Evolutionary conservation across 2,113 vertebrate genomes (phyloP).

Genomic region (Trematocara nigrifrons): DNA sequence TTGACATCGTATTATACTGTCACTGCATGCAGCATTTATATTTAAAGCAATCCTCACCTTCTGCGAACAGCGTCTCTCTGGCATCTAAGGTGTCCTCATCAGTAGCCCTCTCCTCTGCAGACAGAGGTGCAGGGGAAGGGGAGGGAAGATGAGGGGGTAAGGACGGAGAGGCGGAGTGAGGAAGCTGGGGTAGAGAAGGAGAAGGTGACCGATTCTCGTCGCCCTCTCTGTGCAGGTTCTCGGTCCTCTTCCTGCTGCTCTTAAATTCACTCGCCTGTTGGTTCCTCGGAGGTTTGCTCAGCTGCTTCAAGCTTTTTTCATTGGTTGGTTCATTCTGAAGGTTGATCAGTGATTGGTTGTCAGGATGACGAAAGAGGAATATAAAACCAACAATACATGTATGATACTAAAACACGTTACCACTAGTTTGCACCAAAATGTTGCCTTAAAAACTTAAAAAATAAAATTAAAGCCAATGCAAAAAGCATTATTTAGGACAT

Average conservation of each 20-base stretch:
- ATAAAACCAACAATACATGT: neutral
- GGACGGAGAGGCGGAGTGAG: slow-evolving; percentile 11
- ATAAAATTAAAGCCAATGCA: rapidly evolving
- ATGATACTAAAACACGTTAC: neutral
- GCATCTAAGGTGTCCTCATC: slow-evolving; percentile 72
- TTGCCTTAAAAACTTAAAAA: rapidly evolving
- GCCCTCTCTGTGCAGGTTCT: slow-evolving; percentile 35
- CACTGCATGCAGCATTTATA: neutral
- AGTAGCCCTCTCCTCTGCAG: slow-evolving; percentile 42
- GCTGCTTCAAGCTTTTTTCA: slow-evolving; percentile 47
- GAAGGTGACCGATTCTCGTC: slow-evolving; percentile 38
- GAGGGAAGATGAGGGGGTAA: slow-evolving; percentile 10
- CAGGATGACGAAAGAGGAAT: neutral
- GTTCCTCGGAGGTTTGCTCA: slow-evolving; percentile 27
- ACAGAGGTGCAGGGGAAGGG: slow-evolving; percentile 10
- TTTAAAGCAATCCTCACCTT: slow-evolving; percentile 61
- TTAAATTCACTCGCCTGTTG: slow-evolving; percentile 40
- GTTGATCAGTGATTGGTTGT: neutral
- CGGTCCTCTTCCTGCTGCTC: slow-evolving; percentile 42
- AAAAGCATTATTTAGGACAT: neutral
- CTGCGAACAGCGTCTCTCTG: slow-evolving; percentile 62
- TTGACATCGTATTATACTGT: neutral
- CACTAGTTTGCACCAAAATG: neutral
- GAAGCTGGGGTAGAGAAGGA: slow-evolving; percentile 29
- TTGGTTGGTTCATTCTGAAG: slow-evolving; percentile 52